phyloP scores from a whole-genome alignment of 2,888 invertebrate genomes.

The Coleophora deauratella region DNA sequence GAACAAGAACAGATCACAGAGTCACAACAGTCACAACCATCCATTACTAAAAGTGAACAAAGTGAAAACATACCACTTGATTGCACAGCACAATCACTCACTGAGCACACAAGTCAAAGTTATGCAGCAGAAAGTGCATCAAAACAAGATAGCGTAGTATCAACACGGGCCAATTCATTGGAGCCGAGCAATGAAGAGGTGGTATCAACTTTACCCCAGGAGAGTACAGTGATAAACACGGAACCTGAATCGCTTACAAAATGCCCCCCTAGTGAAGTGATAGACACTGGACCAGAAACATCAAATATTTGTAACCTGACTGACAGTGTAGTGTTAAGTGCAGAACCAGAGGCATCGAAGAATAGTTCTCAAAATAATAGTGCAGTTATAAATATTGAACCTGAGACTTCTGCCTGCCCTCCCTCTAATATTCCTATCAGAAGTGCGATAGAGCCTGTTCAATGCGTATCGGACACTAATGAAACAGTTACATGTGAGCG shows the following conservation, averaged over 20 bases:
- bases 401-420: constrained; percentile 16
- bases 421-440: constrained; percentile 39
- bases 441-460: constrained; percentile 41
- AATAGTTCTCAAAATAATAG: too few relatives aligned
- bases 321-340: too few relatives aligned
- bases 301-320: too few relatives aligned
- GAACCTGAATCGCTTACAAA: too few relatives aligned
- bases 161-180: constrained; percentile 26
- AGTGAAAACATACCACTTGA: constrained; percentile 25
- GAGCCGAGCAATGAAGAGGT: constrained; percentile 19
- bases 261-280: too few relatives aligned
- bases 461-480: constrained; percentile 37
- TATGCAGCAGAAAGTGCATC: constrained; percentile 17
- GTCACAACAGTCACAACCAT: constrained; percentile 17
- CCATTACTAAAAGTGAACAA: constrained; percentile 30
- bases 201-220: constrained; percentile 12
- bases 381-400: constrained; percentile 10
- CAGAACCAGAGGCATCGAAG: too few relatives aligned
- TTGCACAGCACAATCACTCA: constrained; percentile 14
- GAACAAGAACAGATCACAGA: constrained; percentile 1
- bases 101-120: constrained; percentile 21
- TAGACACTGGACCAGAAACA: too few relatives aligned
- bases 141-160: constrained; percentile 25
- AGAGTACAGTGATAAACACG: constrained; percentile 4
- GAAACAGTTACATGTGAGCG: constrained; percentile 45